These are phyloP conservation scores for Eulithis prunata DNA, from an alignment of 2,888 invertebrate species.

Conservation along the genomic window DNA sequence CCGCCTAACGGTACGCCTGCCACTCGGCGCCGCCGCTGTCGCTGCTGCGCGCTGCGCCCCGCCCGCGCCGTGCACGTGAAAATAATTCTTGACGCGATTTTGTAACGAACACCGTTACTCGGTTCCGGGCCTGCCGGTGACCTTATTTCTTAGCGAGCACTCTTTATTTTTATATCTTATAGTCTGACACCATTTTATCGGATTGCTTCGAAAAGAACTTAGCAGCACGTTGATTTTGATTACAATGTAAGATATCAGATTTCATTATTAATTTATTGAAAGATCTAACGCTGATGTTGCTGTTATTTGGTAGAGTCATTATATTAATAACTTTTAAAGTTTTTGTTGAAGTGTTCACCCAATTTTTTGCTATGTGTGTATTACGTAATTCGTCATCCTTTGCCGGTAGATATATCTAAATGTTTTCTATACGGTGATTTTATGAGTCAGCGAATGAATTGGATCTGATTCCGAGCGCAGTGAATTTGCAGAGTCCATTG, in stretches of 20 bases:
- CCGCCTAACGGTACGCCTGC: conserved; percentile 50
- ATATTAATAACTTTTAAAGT: conserved; percentile 1
- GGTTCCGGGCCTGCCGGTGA: conserved; percentile 80
- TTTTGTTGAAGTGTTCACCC: not conserved
- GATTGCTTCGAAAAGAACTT: conserved; percentile 44
- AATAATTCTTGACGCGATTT: conserved; percentile 84
- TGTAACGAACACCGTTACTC: conserved; percentile 82
- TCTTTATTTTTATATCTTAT: conserved; percentile 79
- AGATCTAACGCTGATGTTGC: conserved; percentile 11
- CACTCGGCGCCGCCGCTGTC: conserved; percentile 35
- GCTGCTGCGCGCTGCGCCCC: conserved; percentile 60
- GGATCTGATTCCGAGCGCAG: conserved; percentile 51
- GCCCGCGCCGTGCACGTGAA: conserved; percentile 73
- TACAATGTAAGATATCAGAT: not conserved
- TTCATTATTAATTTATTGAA: conserved; percentile 5
- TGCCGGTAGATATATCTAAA: conserved; percentile 48
- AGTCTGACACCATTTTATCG: conserved; percentile 62
- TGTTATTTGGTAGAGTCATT: conserved; percentile 32
- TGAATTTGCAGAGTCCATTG: conserved; percentile 52
- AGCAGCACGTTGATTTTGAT: conserved; percentile 9
- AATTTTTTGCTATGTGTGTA: conserved; percentile 29
- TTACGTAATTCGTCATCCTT: conserved; percentile 51
- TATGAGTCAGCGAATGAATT: conserved; percentile 64
- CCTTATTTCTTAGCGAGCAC: conserved; percentile 78
- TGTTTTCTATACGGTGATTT: conserved; percentile 54